Evolutionary conservation across 2,113 vertebrate genomes (phyloP).

Genomic region (Triplophysa siluroides): DNA sequence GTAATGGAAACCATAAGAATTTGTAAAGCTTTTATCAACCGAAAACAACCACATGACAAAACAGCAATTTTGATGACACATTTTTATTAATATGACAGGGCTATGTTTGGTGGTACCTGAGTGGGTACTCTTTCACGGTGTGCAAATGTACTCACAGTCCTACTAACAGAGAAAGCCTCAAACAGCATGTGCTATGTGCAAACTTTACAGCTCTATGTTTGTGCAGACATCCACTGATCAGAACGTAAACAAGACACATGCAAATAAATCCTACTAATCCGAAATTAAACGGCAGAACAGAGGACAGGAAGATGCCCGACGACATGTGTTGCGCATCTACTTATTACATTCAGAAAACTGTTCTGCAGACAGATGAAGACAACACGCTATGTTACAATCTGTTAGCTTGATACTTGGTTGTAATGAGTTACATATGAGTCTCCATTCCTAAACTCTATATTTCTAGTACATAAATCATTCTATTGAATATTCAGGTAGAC

Average conservation of each 20-base stretch:
- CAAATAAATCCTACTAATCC: neutral
- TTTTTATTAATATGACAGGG: conserved; percentile 8
- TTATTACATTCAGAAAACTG: conserved; percentile 9
- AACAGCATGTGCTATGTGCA: conserved; percentile 13
- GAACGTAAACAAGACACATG: neutral
- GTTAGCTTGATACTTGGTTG: neutral
- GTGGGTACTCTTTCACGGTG: conserved; percentile 23
- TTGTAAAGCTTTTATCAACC: no score
- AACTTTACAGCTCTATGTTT: neutral
- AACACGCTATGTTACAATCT: conserved; percentile 6
- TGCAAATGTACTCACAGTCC: neutral
- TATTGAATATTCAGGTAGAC: conserved; percentile 11
- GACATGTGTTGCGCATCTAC: neutral
- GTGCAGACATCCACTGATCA: neutral
- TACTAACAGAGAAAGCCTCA: neutral
- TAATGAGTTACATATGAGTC: neutral
- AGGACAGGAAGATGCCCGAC: neutral
- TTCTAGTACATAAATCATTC: conserved; percentile 13
- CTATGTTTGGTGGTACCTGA: conserved; percentile 17
- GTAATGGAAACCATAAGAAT: no score
- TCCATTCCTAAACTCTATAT: conserved; percentile 11
- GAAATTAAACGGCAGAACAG: neutral
- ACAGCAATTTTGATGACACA: neutral
- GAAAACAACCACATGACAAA: neutral
- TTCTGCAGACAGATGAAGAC: conserved; percentile 6